These are phyloP conservation scores for Eupeodes latifasciatus DNA, from an alignment of 2,888 invertebrate species.

Conservation along the genomic window DNA sequence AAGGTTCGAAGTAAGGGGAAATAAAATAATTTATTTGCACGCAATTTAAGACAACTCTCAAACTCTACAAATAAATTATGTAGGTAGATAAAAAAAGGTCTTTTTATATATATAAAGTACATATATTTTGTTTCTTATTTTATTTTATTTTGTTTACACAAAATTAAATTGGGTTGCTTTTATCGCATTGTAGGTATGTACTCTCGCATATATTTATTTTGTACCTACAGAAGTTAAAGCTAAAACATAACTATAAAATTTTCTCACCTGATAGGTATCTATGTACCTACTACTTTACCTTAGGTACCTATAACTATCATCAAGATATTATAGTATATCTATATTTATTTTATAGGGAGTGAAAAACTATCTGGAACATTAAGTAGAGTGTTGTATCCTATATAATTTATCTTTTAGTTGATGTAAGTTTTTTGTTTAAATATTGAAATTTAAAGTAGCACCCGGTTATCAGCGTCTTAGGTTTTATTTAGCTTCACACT, in stretches of 20 bases:
- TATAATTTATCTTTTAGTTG: too few species aligned
- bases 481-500: too few species aligned
- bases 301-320: too few species aligned
- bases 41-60: slow-evolving; percentile 42
- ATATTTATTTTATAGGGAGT: too few species aligned
- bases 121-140: not conserved
- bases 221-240: not conserved
- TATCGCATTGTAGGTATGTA: not conserved
- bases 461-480: too few species aligned
- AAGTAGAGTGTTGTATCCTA: too few species aligned
- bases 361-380: too few species aligned
- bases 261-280: not conserved
- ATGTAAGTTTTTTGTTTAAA: too few species aligned
- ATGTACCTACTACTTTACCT: too few species aligned
- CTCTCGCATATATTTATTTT: not conserved
- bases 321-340: too few species aligned
- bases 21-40: slow-evolving; percentile 56
- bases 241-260: not conserved
- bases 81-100: slow-evolving; percentile 10
- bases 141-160: slow-evolving; percentile 11
- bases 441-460: too few species aligned
- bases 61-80: slow-evolving; percentile 46
- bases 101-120: not conserved
- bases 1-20: slow-evolving; percentile 37
- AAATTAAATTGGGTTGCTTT: slow-evolving; percentile 12